phyloP scores from a whole-genome alignment of 2,888 invertebrate genomes.

The Volucella inanis region DNA sequence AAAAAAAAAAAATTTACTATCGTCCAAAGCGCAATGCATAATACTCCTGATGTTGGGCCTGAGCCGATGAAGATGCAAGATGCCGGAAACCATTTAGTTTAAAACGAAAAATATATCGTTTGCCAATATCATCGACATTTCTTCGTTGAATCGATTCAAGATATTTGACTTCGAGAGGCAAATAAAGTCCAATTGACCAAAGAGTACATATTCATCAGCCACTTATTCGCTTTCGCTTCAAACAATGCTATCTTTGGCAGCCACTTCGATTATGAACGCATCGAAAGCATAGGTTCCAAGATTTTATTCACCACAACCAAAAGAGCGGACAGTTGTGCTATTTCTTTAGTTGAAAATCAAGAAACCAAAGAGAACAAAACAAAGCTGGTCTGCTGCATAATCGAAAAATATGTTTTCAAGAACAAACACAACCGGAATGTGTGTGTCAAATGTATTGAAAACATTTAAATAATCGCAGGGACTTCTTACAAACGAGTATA shows the following conservation, averaged over 20 bases:
- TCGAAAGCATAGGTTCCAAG: background rate
- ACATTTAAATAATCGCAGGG: too few relatives aligned
- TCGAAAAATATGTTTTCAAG: slow-evolving; percentile 13
- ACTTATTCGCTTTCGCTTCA: background rate
- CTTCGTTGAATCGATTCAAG: background rate
- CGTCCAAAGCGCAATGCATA: background rate
- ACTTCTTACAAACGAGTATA: too few relatives aligned
- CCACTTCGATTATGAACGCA: too few relatives aligned
- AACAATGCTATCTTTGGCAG: background rate
- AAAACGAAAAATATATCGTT: background rate
- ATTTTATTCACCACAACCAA: background rate
- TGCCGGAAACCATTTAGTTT: background rate
- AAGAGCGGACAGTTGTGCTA: background rate
- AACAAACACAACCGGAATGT: slow-evolving; percentile 5
- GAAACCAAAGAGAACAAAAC: background rate
- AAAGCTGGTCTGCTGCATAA: slow-evolving; percentile 7
- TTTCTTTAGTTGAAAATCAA: background rate
- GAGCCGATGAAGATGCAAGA: too few relatives aligned
- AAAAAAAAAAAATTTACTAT: background rate
- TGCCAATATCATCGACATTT: background rate
- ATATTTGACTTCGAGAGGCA: background rate
- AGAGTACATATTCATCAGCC: too few relatives aligned
- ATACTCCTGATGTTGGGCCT: background rate
- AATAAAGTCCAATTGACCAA: background rate
- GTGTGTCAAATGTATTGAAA: background rate